Percentiles rank a stretch among this genome's conserved stretches.
Evolutionary conservation across 2,797 vertebrate genomes (phyloP).

Genomic region (Chloroceryle amazona): DNA sequence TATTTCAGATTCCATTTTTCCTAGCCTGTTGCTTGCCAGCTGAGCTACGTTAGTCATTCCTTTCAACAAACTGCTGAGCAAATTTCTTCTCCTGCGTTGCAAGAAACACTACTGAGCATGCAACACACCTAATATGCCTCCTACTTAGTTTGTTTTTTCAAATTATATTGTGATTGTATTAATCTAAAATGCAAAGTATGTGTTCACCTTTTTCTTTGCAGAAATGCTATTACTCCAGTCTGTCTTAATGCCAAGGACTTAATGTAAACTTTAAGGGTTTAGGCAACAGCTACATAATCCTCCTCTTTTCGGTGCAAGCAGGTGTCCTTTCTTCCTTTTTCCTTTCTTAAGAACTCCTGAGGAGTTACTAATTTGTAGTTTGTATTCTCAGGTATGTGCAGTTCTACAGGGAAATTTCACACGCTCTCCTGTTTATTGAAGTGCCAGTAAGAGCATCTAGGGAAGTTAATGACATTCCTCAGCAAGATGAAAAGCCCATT

Average conservation of each 20-base stretch:
- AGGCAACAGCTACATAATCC: neutral
- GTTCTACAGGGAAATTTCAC: neutral
- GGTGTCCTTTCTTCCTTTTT: neutral
- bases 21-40: neutral
- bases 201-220: neutral
- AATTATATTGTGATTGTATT: neutral
- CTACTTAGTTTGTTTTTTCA: neutral
- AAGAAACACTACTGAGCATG: neutral
- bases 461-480: neutral
- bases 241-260: neutral
- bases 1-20: slow-evolving; percentile 11
- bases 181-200: neutral
- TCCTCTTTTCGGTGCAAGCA: neutral
- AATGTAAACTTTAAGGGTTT: neutral
- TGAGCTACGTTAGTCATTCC: neutral
- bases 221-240: neutral
- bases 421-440: neutral
- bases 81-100: neutral
- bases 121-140: neutral
- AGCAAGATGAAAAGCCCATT: neutral
- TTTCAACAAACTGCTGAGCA: neutral
- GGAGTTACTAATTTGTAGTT: slow-evolving; percentile 8
- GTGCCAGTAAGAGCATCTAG: neutral
- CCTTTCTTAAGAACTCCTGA: neutral
- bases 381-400: neutral